Evolutionary conservation across 1,140 invertebrate species (phyloP), one percentile per base, ranked within the genome.

Genomic region (Drosophila nigromelanica): DNA sequence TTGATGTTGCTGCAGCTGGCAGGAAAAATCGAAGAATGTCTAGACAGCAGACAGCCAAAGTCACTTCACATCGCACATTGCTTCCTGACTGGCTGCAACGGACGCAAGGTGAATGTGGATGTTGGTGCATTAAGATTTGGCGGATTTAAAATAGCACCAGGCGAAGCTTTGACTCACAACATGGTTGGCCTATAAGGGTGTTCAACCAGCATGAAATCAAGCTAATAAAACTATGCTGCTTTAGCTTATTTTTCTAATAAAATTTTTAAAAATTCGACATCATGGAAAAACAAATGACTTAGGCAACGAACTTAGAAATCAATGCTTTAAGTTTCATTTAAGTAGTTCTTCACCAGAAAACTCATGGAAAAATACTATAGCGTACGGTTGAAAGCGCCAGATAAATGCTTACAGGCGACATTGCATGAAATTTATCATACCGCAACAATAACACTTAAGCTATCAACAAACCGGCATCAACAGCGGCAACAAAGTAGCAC

Each of bases 21-120:
- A 70, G 73, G 66, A 75, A 68, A 83, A 76, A 80, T 77, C 81
- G 76, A 76, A 86, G 78, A 78, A 85, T 89, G 82, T 86, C 82
- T 86, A 86, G 82, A 86, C 82, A 82, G 68, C 72, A 87, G 82
- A 86, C 82, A 86, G 78, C 83, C 83, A 81, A 78, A 86, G 79
- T 89, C 82, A 86, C 78, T 86, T 86, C 79, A 86, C 43, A 73
- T 86, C 87, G 82, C 83, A 87, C 83, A 82, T 89, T 86, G 83
- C 82, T 86, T 86, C 82, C 82, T 89, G 82, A 86, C 82, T 86
- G 75, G 59, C 56, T 48, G 37, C 51, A 71, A 51, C 73, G 59
- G 73, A 63, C 67, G 33, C 66, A 42, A 55, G 55, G 50, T 71
- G 67, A 64, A 50, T 74, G 51, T 67, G 45, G 37, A 24, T 58